Evolutionary conservation across 2,888 invertebrate genomes (phyloP), one percentile per base, ranked within the genome.

Genomic region (Dolichopus griseipennis): DNA sequence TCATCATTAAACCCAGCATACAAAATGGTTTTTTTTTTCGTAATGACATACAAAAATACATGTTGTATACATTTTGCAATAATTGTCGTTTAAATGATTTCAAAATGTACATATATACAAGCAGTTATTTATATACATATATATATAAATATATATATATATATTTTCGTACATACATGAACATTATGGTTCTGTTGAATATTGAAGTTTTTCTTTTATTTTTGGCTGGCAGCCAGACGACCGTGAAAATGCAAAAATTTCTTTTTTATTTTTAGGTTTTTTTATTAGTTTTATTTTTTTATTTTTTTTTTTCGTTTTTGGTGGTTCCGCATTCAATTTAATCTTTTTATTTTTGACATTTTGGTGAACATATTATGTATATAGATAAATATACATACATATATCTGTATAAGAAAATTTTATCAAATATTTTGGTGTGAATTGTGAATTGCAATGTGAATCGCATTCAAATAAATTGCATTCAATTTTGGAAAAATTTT

Each of bases 221-320:
- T 63, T 63, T 63, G 63, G 63, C 63, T 63, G 27, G 27, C 27
- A 63, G 63, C 63, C 63, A 63, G 63, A 63, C 63, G 63, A 63
- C 63, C 63, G 27, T 63, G 63, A 63, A 63, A 62, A 62, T 15
- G 22, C n/a, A n/a, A 62, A 22, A 62, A 27, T 62, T 61, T 41
- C 3, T 41, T 41, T 41, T 41, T 5, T 41, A 41, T 12, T 41
- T 41, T 41, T 41, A n/a, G n/a, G 41, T 12, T 41, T 41, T 52
- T 52, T 15, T 52, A 18, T 52, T 52, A 12, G 1, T 52, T 52
- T 52, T 18, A 1, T 7, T n/a, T 52, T 52, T 52, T 52, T 52
- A 12, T 52, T 52, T 15, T 7, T 52, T 52, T 52, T 52, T 52
- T 52, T 52, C 18, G 2, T 52, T 52, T 52, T 52, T 52, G 52